Percentiles rank a stretch among this genome's conserved stretches.
Evolutionary conservation across 30 jellyfish, hydroid and myxozoan genomes (phyloP).

Genomic region (Thelohanellus kitauei): DNA sequence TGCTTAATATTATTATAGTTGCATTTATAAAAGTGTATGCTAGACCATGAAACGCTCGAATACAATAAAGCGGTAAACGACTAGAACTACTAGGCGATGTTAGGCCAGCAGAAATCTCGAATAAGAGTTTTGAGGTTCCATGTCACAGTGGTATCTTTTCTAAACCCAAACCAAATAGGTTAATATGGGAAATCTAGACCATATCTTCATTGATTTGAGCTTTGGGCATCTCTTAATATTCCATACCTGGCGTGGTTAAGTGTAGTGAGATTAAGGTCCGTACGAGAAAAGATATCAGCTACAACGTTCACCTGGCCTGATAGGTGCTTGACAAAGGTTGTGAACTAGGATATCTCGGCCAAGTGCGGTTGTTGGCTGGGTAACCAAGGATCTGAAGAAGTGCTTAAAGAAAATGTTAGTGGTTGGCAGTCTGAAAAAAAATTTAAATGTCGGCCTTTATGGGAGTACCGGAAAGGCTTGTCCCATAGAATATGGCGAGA

Average conservation of each 20-base stretch:
- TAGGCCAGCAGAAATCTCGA: slow-evolving; percentile 10
- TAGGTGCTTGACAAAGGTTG: slow-evolving; percentile 5
- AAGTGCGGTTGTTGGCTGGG: slow-evolving; percentile 11
- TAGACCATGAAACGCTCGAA: too few species aligned
- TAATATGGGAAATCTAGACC: neutral
- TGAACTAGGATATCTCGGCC: slow-evolving; percentile 10
- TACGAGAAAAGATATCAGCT: slow-evolving; percentile 13
- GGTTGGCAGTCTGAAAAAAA: slow-evolving; percentile 7
- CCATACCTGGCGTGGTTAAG: neutral
- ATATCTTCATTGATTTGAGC: slow-evolving; percentile 5
- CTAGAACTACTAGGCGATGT: slow-evolving; percentile 9
- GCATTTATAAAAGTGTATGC: too few species aligned
- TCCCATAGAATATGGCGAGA: slow-evolving; percentile 4
- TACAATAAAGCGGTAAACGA: too few species aligned
- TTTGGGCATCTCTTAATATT: slow-evolving; percentile 1
- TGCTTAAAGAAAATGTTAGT: slow-evolving; percentile 8
- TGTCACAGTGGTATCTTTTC: slow-evolving; percentile 1
- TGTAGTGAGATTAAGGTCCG: slow-evolving; percentile 2
- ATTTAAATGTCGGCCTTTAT: slow-evolving; percentile 9
- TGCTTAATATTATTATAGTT: too few species aligned
- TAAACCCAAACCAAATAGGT: slow-evolving; percentile 2
- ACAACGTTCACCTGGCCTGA: slow-evolving; percentile 6
- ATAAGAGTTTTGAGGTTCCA: slow-evolving; percentile 2
- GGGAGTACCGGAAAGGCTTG: slow-evolving; percentile 1
- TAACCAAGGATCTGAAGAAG: slow-evolving; percentile 3